Evolutionary conservation across 2,113 vertebrate species (phyloP), one percentile per base, ranked within the genome.

Genomic region (Thalassarche chlororhynchos): DNA sequence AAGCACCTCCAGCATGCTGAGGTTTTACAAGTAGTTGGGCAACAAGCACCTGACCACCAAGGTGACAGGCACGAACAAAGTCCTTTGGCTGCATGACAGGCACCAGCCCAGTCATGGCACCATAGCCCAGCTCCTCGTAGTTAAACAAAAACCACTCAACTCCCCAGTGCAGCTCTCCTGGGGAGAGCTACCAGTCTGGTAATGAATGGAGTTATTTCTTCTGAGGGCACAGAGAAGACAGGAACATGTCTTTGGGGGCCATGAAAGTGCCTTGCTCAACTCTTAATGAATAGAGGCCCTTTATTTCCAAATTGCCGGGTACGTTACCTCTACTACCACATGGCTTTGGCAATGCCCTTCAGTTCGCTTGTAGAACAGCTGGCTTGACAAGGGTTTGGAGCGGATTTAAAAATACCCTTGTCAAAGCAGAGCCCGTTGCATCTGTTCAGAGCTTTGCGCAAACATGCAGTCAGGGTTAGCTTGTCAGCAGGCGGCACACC

Each of bases 271-370:
- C 51, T 89, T 42, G 49, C 64, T 91, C 81, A 84, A 28, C 52
- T 74, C 47, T 40, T 52, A 32, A 32, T 0, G 38, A 86, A 89
- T 0, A 70, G 31, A 68, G n/a, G 26, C 32, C 62, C 46, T 87
- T 81, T 78, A 57, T 60, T 84, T 81, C 77, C 87, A 81, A 89
- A 28, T 42, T 32, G n/a, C 51, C 4, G 69, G 44, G 51, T 54
- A 20, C 0, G 0, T 80, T 70, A 38, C 61, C 71, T 70, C 55
- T 14, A 0, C n/a, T 26, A n/a, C 42, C 0, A 0, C 42, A 18
- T 8, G 12, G 58, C 60, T 72, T 44, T 66, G 60, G 72, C 93
- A 60, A 1, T 42, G 94, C 60, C 77, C 87, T 89, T 89, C 84
- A 36, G 8, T 40, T 54, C 2, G 2, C 71, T 21, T 38, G 42